Conservation (phyloP, 2,797 vertebrate genomes). For the Betta splendens region DNA sequence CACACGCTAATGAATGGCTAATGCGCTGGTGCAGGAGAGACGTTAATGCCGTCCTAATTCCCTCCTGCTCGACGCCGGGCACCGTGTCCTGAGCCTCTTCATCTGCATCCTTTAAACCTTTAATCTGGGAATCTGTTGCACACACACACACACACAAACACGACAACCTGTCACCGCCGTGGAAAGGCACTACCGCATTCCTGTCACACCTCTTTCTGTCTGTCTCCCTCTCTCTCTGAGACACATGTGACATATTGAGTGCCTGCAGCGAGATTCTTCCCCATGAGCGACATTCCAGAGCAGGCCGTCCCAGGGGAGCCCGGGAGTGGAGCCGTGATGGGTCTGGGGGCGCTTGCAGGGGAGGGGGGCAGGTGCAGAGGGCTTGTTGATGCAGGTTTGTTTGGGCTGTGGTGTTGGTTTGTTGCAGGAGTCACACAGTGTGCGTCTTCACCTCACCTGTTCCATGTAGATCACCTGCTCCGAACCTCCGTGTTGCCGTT, state of each 20-base stretch:
- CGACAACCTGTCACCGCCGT: constrained; percentile 54
- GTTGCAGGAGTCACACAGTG: too few relatives aligned
- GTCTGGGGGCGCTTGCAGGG: constrained; percentile 21
- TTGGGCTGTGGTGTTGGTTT: neutral
- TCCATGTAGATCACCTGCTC: constrained; percentile 5
- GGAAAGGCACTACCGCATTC: constrained; percentile 40
- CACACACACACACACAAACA: constrained; percentile 1
- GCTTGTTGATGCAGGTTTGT: constrained; percentile 55
- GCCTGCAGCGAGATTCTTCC: constrained; percentile 84
- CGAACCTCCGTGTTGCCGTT: neutral
- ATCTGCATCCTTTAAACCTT: constrained; percentile 70
- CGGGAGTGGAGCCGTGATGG: constrained; percentile 53
- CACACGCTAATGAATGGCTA: constrained; percentile 67
- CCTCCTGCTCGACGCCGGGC: constrained; percentile 45
- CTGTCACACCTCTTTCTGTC: constrained; percentile 54
- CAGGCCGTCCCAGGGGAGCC: constrained; percentile 71
- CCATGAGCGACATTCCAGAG: constrained; percentile 82
- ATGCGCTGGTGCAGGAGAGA: constrained; percentile 65
- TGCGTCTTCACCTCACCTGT: too few relatives aligned
- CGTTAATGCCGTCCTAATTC: constrained; percentile 69
- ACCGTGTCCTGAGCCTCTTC: constrained; percentile 64
- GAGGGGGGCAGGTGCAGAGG: neutral
- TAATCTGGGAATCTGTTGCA: constrained; percentile 62
- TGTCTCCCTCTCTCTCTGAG: constrained; percentile 34
- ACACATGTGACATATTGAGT: constrained; percentile 78